Conservation (phyloP, 2,797 vertebrate species). For the Meriones psammophilus region DNA sequence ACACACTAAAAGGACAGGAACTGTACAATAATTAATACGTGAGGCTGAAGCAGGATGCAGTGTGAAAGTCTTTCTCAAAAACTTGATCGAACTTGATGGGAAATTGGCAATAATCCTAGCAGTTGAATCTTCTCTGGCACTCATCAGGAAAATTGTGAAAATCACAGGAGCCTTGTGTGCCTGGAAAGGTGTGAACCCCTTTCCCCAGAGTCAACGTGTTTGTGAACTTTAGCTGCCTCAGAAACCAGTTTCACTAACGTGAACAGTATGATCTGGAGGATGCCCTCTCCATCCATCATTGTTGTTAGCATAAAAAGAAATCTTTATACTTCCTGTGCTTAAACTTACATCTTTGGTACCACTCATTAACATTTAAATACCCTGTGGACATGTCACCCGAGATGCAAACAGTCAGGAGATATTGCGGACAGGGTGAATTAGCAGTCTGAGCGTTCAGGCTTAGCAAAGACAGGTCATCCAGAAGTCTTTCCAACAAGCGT, state of each 20-base stretch:
- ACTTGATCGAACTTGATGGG: neutral
- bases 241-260: neutral
- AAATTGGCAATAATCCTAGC: neutral
- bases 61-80: neutral
- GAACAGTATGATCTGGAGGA: neutral
- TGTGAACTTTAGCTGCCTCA: neutral
- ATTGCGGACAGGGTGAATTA: neutral
- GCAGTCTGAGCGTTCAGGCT: neutral
- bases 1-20: neutral
- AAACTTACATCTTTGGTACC: neutral
- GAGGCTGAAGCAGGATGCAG: neutral
- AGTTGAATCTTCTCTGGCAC: neutral
- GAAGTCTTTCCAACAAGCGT: neutral
- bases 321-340: neutral
- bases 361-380: neutral
- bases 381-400: neutral
- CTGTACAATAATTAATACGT: neutral
- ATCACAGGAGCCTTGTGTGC: accelerated
- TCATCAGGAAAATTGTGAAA: neutral
- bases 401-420: neutral
- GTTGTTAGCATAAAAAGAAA: neutral
- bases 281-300: neutral
- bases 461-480: neutral
- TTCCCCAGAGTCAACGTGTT: neutral
- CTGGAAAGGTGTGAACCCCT: neutral